Conservation (phyloP, 2,888 invertebrate genomes). For the Craniophora ligustri region DNA sequence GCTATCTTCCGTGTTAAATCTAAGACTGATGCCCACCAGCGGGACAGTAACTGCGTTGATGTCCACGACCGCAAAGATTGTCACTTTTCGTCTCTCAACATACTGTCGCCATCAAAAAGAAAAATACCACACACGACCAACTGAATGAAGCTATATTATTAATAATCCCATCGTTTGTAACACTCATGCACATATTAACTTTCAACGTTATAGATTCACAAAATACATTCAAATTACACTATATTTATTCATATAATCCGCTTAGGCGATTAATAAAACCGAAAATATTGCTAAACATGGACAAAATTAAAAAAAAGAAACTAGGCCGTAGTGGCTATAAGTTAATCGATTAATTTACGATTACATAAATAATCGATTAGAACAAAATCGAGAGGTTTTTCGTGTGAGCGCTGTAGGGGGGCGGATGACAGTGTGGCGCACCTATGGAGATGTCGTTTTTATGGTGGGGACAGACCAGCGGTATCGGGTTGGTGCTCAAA, state of each 20-base stretch:
- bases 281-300: constrained; percentile 57
- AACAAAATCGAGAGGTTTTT: constrained; percentile 69
- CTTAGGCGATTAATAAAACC: constrained; percentile 50
- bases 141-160: constrained; percentile 4
- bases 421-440: constrained; percentile 39
- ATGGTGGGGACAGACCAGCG: constrained; percentile 20
- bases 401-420: constrained; percentile 39
- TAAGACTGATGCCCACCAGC: too few relatives aligned
- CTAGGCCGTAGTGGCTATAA: constrained; percentile 65
- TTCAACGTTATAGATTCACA: constrained; percentile 24
- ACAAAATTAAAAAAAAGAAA: constrained; percentile 63
- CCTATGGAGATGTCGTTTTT: constrained; percentile 26
- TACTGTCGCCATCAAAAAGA: neutral
- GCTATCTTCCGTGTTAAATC: too few relatives aligned
- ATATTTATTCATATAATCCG: constrained; percentile 56
- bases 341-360: constrained; percentile 69
- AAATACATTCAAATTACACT: constrained; percentile 48
- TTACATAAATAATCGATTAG: constrained; percentile 71
- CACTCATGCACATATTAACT: constrained; percentile 33
- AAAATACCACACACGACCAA: constrained; percentile 37
- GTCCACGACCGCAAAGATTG: too few relatives aligned
- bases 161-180: constrained; percentile 32
- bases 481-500: neutral
- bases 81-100: too few relatives aligned
- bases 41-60: too few relatives aligned